phyloP scores from a whole-genome alignment of 1,140 invertebrate genomes.

The Branchinecta lynchi region DNA sequence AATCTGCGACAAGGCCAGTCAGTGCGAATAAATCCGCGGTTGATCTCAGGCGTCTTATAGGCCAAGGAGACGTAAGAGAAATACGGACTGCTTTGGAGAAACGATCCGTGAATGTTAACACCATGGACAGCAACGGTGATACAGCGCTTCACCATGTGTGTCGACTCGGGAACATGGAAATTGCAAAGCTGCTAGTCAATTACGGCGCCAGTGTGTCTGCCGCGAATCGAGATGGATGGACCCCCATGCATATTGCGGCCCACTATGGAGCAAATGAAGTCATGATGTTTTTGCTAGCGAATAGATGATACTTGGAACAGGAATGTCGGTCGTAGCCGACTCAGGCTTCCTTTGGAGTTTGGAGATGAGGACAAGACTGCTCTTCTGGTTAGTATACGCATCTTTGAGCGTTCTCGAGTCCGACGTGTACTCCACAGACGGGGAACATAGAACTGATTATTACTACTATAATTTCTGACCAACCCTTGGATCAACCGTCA shows the following conservation, averaged over 20 bases:
- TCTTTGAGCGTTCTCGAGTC: no score
- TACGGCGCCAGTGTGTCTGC: conserved; percentile 37
- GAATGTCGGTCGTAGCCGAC: not conserved
- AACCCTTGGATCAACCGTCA: no score
- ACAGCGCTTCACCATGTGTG: conserved; percentile 37
- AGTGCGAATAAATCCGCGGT: not conserved
- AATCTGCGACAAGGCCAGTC: not conserved
- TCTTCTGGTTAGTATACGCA: no score
- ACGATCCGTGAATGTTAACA: conserved; percentile 31
- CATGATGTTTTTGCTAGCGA: not conserved
- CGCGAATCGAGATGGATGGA: conserved; percentile 38
- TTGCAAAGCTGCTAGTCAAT: conserved; percentile 36
- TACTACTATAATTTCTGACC: no score
- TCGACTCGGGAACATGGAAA: conserved; percentile 36
- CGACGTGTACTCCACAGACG: no score
- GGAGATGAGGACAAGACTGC: not conserved
- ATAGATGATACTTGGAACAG: not conserved
- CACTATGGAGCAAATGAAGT: conserved; percentile 37
- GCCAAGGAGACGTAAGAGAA: not conserved
- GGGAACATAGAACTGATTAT: no score
- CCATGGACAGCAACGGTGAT: conserved; percentile 35
- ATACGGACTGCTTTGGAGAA: not conserved
- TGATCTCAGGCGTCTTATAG: not conserved
- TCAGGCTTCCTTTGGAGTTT: no score
- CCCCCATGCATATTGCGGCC: conserved; percentile 37